Conservation (phyloP, 2,888 invertebrate genomes). For the Tetrapedia diversipes region DNA sequence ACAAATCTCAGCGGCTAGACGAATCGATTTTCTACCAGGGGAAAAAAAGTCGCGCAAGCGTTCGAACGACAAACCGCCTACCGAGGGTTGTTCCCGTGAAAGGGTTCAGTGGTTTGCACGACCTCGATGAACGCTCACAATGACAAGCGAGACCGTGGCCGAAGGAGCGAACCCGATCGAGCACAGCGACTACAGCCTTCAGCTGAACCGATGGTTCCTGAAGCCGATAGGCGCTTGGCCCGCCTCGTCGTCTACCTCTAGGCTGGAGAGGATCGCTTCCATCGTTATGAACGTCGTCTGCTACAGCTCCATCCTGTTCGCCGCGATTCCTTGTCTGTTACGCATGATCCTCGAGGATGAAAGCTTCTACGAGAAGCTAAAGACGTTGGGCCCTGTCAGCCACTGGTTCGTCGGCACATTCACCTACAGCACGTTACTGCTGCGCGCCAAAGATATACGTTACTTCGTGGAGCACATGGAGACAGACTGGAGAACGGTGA, state of each 20-base stretch:
- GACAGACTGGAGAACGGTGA: slow-evolving; percentile 60
- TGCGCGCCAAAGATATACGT: slow-evolving; percentile 54
- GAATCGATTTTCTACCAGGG: background rate
- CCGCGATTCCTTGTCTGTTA: slow-evolving; percentile 58
- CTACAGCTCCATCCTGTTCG: slow-evolving; percentile 49
- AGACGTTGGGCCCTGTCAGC: slow-evolving; percentile 65
- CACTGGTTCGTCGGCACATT: slow-evolving; percentile 65
- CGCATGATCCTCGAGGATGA: slow-evolving; percentile 60
- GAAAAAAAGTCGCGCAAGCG: background rate
- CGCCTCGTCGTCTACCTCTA: background rate
- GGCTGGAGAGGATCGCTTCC: slow-evolving; percentile 4
- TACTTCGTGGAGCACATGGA: slow-evolving; percentile 52
- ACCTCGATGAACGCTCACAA: background rate
- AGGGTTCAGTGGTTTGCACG: no score
- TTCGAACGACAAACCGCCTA: no score
- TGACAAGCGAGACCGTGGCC: background rate
- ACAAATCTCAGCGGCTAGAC: background rate
- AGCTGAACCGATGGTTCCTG: slow-evolving; percentile 61
- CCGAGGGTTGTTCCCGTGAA: no score
- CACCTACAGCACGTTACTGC: slow-evolving; percentile 66
- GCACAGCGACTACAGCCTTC: slow-evolving; percentile 56
- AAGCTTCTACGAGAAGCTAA: slow-evolving; percentile 28
- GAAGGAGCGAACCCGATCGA: no score
- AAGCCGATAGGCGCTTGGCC: slow-evolving; percentile 66
- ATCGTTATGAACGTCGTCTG: slow-evolving; percentile 17